These are phyloP conservation scores for Notoglanidium macrostoma DNA, from an alignment of 2,797 vertebrate genomes.

Conservation along the genomic window DNA sequence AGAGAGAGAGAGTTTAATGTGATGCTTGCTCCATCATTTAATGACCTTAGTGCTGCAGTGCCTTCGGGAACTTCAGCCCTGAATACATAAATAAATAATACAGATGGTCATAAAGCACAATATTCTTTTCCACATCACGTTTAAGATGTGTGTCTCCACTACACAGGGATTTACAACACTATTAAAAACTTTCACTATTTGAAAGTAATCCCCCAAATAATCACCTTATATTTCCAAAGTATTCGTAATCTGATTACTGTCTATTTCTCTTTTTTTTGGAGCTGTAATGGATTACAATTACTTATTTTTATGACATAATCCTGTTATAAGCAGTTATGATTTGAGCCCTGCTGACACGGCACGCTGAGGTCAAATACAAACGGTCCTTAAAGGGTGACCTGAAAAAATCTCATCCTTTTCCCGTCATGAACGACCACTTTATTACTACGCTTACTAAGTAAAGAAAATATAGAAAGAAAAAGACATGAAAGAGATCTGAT, in stretches of 20 bases:
- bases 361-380: neutral
- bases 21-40: neutral
- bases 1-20: neutral
- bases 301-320: conserved; percentile 22
- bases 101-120: neutral
- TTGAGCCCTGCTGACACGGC: conserved; percentile 17
- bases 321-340: conserved; percentile 4
- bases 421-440: neutral
- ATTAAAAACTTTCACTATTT: neutral
- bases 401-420: conserved; percentile 1
- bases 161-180: neutral
- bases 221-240: conserved; percentile 20
- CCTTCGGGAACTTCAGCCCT: neutral
- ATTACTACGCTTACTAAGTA: neutral
- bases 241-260: conserved; percentile 18
- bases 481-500: neutral
- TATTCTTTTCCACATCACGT: neutral
- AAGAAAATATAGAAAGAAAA: neutral
- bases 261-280: neutral
- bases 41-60: neutral
- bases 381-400: neutral
- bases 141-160: neutral
- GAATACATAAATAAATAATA: neutral
- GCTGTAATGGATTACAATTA: conserved; percentile 12
- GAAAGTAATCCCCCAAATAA: conserved; percentile 22